phyloP scores from a whole-genome alignment of 2,797 vertebrate genomes.

The Rousettus madagascariensis region DNA sequence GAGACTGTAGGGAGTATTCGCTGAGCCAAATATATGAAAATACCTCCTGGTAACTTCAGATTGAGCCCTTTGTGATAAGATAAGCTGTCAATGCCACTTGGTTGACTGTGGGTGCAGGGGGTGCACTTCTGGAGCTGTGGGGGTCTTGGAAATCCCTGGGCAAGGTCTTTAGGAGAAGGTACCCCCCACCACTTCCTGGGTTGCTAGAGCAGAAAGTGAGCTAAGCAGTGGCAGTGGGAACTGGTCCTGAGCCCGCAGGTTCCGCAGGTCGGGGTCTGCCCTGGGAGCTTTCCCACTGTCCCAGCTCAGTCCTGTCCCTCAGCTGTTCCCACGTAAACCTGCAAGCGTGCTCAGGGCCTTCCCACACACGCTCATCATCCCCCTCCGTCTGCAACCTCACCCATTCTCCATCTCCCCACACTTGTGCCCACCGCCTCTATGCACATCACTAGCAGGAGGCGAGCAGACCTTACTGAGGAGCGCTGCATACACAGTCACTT shows the following conservation, averaged over 20 bases:
- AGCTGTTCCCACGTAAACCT: background rate
- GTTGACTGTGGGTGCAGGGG: background rate
- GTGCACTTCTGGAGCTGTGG: background rate
- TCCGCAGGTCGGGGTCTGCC: background rate
- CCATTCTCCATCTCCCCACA: background rate
- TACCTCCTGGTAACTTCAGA: background rate
- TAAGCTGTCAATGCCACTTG: background rate
- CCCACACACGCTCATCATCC: background rate
- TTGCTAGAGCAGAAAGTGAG: background rate
- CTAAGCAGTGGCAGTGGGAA: background rate
- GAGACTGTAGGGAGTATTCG: constrained; percentile 8
- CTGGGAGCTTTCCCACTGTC: background rate
- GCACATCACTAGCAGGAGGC: background rate
- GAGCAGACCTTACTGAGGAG: background rate
- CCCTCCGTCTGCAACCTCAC: background rate
- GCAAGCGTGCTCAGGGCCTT: background rate
- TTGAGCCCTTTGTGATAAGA: background rate
- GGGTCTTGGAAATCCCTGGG: background rate
- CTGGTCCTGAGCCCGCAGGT: background rate
- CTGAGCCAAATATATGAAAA: background rate
- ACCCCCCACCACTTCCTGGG: background rate
- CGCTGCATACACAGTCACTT: background rate
- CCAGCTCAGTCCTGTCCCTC: no score
- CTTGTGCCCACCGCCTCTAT: background rate
- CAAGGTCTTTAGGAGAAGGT: background rate